Evolutionary conservation across 2,888 invertebrate species (phyloP), one percentile per base, ranked within the genome.

Genomic region (Rhagophthalmus giganteus): DNA sequence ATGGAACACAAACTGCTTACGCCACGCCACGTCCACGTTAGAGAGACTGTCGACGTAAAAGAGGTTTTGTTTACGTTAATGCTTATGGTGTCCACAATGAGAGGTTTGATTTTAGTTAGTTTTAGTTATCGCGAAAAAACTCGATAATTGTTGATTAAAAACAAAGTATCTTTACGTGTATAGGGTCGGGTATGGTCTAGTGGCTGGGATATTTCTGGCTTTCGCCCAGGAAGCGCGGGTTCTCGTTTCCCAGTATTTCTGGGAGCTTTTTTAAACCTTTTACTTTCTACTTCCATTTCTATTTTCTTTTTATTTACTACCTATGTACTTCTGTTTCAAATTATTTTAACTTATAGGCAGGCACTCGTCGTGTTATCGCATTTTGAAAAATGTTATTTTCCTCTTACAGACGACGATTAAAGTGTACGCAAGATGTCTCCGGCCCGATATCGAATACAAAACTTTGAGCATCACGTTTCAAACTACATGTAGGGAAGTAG

Each of bases 401-500:
- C 2, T 32, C 27, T 78, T 81, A 1, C 85, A 94, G 94, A 92
- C 92, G 26, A 90, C 92, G 30, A 89, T 94, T 58, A 93, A 93
- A 77, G 91, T 95, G 33, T 94, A 87, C 76, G 93, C 94, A 12
- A 87, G 87, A 65, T 89, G 93, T 67, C 80, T 95, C 48, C 85
- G 93, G 47, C 87, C 93, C 14, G 95, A 95, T 77, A 94, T 95
- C 72, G 94, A 95, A 74, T 95, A 96, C 83, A 95, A 95, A 76
- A 96, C 95, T 0, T 78, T 96, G 50, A 87, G 90, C 59, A 90
- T 95, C 62, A 89, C 90, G 38, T 90, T 88, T 80, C 87, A 90
- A 66, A 94, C 93, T 8, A 87, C 91, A 1, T 91, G 92, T 66
- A 84, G 87, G 65, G 90, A 94, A 74, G 88, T 96, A 57, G 90